These are phyloP conservation scores for Carollia perspicillata DNA, from an alignment of 2,113 vertebrate genomes.

Conservation along the genomic window DNA sequence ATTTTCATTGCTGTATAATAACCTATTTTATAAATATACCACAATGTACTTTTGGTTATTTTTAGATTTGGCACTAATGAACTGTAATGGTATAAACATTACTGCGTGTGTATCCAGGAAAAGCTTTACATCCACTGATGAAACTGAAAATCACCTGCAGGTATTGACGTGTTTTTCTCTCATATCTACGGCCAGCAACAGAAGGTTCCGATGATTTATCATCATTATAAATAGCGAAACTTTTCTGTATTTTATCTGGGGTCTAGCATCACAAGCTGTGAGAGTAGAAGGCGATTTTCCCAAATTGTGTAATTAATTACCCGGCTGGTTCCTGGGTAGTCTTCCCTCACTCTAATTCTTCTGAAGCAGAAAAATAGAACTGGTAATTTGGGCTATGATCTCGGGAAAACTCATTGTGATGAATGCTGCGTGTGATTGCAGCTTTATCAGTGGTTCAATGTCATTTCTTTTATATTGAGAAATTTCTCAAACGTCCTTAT, in stretches of 20 bases:
- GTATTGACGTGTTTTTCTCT: neutral
- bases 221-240: neutral
- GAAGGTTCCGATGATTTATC: neutral
- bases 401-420: neutral
- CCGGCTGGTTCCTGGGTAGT: neutral
- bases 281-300: neutral
- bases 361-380: neutral
- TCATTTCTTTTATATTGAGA: neutral
- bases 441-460: neutral
- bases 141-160: neutral
- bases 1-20: neutral
- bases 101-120: neutral
- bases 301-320: neutral
- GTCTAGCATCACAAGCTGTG: neutral
- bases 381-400: neutral
- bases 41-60: neutral
- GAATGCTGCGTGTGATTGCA: neutral
- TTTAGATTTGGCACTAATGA: neutral
- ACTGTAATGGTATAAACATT: neutral
- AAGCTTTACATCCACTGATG: neutral
- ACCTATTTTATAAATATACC: neutral
- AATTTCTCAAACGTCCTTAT: neutral
- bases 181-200: neutral
- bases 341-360: neutral
- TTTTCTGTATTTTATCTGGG: neutral